Base-by-base conservation (phyloP, 2,113 vertebrate genomes). In the Clarias magur region DNA sequence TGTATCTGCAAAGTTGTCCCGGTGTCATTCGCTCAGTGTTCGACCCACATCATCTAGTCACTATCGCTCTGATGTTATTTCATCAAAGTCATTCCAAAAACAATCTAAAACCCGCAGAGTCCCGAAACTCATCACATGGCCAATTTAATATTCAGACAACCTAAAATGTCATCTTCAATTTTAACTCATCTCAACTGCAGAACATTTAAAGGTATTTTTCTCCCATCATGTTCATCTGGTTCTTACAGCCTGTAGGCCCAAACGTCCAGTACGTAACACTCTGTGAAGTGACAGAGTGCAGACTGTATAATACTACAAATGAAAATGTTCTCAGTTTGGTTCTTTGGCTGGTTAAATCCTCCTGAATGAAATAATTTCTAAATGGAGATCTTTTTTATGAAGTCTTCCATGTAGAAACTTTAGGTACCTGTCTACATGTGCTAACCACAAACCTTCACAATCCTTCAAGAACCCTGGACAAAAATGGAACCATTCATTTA, bases 401-500 rank as follows among this genome's bases (percentile, higher is more conserved):
- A 73, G 38, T 0, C 8, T 10, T 73, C 1, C 42, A 34, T 21
- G 34, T 23, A 73, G 19, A 73, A 42, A 42, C 38, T 19, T 42
- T 23, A 76, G 53, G 11, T n/a, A 12, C 53, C 53, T 54, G 73
- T 23, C 9, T 53, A 76, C 48, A 12, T 11, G 42, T 53, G 11
- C 21, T n/a, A 76, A 42, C 48, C 3, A 38, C 17, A 34, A 73
- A 73, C 34, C 8, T 0, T 42, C 9, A 38, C 53, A 34, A 34
- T 1, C 30, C 30, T 34, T 75, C 11, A 67, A 38, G 79, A 56
- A 85, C 78, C 82, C 80, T 30, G 59, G 13, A 56, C 11, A 16
- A 63, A 73, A 59, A 34, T 21, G 1, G 57, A 63, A 34, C 87
- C 86, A 63, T 89, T 92, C 88, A 85, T 76, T 91, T 86, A 88